phyloP scores from a whole-genome alignment of 1,140 invertebrate genomes.

The Mactra quadrangularis region DNA sequence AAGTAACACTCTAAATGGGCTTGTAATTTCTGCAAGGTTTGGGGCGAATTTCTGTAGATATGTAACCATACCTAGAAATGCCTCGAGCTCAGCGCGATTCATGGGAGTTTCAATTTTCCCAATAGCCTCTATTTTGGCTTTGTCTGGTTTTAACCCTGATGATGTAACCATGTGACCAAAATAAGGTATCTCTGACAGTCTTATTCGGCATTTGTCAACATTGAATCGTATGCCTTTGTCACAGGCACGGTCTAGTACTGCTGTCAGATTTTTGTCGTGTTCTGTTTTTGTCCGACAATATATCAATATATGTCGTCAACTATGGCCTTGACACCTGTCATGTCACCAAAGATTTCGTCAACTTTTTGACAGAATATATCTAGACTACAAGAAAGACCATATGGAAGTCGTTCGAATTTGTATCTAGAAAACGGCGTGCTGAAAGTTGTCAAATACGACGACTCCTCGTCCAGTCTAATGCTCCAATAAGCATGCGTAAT shows the following conservation, averaged over 20 bases:
- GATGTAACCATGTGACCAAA: no score
- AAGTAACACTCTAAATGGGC: neutral
- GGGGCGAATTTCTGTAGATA: neutral
- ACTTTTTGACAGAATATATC: conserved; percentile 75
- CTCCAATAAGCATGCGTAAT: neutral
- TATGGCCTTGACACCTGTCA: conserved; percentile 77
- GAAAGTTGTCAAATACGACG: conserved; percentile 3
- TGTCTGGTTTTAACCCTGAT: neutral
- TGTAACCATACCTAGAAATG: neutral
- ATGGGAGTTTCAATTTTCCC: neutral
- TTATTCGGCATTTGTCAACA: conserved; percentile 35
- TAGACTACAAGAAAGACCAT: neutral
- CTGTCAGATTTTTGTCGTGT: conserved; percentile 58
- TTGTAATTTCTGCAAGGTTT: neutral
- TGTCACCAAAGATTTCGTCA: conserved; percentile 73
- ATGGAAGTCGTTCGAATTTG: neutral
- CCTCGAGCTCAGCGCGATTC: neutral
- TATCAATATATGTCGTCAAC: conserved; percentile 82
- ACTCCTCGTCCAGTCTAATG: neutral
- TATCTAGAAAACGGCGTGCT: neutral
- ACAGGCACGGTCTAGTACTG: conserved; percentile 30
- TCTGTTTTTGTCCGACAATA: conserved; percentile 64
- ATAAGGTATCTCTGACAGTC: neutral
- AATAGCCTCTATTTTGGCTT: neutral
- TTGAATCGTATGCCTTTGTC: conserved; percentile 57